These are phyloP conservation scores for Gambelia wislizenii DNA, from an alignment of 2,797 vertebrate genomes.

Conservation along the genomic window DNA sequence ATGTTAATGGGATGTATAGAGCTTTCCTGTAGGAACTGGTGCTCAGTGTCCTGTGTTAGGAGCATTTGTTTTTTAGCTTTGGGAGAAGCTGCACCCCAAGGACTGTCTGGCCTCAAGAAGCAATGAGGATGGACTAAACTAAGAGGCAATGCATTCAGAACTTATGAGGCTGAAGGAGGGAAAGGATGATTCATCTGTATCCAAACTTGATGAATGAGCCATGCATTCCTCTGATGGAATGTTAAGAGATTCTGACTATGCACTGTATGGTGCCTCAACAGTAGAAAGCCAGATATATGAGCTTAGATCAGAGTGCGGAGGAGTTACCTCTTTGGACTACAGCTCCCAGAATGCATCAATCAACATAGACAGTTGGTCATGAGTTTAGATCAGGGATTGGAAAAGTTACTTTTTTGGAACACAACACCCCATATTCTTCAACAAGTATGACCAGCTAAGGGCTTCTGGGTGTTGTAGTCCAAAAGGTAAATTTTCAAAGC, in stretches of 20 bases:
- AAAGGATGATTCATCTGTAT: conserved; percentile 1
- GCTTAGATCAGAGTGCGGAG: not conserved
- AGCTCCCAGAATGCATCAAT: too few species aligned
- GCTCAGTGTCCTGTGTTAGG: not conserved
- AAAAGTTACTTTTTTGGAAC: not conserved
- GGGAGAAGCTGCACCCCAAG: not conserved
- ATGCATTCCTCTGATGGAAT: not conserved
- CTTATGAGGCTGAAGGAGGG: not conserved
- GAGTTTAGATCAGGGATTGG: too few species aligned
- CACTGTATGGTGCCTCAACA: not conserved
- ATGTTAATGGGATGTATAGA: too few species aligned
- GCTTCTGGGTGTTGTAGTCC: too few species aligned
- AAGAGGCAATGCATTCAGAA: not conserved
- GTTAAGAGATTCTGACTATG: not conserved
- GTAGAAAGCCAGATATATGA: not conserved
- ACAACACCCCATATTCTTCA: too few species aligned
- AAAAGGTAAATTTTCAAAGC: too few species aligned
- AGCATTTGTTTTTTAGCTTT: not conserved
- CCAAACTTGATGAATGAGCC: not conserved
- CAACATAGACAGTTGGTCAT: too few species aligned
- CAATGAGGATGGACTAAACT: not conserved
- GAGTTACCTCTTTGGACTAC: not conserved
- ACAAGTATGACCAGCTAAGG: too few species aligned
- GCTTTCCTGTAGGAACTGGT: not conserved
- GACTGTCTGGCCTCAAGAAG: not conserved